Conservation (phyloP, 2,888 invertebrate genomes). For the Protonemura montana region DNA sequence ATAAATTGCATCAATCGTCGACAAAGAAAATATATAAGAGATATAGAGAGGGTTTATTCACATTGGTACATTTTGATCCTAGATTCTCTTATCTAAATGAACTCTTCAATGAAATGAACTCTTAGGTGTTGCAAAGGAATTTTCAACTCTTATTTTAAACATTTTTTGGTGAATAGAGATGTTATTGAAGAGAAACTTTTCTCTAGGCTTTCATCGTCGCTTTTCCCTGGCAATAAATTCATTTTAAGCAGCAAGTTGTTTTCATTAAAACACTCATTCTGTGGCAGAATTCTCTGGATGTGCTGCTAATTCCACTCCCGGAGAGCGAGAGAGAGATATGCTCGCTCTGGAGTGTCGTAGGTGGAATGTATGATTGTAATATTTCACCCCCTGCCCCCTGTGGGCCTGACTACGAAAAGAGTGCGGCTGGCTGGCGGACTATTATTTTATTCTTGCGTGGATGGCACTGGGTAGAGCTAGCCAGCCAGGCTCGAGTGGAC, state of each 20-base stretch:
- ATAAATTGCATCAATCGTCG: constrained; percentile 8
- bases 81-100: background rate
- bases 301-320: background rate
- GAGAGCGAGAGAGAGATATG: background rate
- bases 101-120: background rate
- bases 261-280: background rate
- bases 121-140: background rate
- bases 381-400: constrained; percentile 16
- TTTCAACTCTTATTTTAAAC: background rate
- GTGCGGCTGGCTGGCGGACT: background rate
- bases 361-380: constrained; percentile 25
- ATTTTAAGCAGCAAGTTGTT: background rate
- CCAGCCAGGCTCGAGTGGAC: background rate
- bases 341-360: background rate
- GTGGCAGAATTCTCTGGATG: background rate
- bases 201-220: background rate
- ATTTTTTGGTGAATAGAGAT: background rate
- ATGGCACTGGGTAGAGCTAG: background rate
- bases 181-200: background rate
- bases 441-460: background rate
- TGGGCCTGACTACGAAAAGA: background rate
- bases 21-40: background rate
- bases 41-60: background rate
- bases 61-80: background rate
- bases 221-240: background rate